Evolutionary conservation across 2,113 vertebrate genomes (phyloP), one percentile per base, ranked within the genome.

Genomic region (Semnopithecus entellus): DNA sequence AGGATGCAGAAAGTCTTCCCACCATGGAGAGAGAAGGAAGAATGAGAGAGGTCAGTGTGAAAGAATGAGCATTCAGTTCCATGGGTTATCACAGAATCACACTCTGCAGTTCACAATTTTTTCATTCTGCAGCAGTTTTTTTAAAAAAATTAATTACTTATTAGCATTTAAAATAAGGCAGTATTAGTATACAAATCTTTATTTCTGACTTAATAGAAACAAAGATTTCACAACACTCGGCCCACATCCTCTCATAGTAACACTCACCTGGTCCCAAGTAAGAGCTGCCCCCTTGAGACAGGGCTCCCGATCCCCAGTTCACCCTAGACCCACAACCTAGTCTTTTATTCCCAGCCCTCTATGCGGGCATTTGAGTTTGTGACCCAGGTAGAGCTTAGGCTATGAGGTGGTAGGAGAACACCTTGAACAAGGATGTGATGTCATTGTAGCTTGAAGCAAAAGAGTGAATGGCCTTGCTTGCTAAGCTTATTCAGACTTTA

Each of bases 201-300:
- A 93, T 70, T 86, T 90, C 50, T 95, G 27, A 81, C 27, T 89
- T 75, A 78, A 25, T 66, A 45, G 45, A 86, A 97, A 90, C 8
- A 85, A 89, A 81, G 14, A 80, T 83, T 92, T 72, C 84, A 52
- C 72, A 55, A 84, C 43, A 25, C 32, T 59, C 20, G 55, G 8
- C 16, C 32, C 35, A 38, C 30, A 35, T 79, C 70, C 73, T 79
- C 30, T 43, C 22, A 55, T 27, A 61, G n/a, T n/a, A 38, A 20
- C 12, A 18, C 6, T 48, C 32, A 40, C 38, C 25, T 35, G 79
- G 11, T 30, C 27, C 8, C 70, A 52, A 90, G 27, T 66, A 86
- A 80, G 2, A 86, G 40, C 22, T 66, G 27, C n/a, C 12, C 13
- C 17, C 27, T 81, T 93, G 30, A 68, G 32, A 86, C 27, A 20